These are phyloP conservation scores for Furnarius figulus DNA, from an alignment of 2,113 vertebrate species.

Conservation along the genomic window DNA sequence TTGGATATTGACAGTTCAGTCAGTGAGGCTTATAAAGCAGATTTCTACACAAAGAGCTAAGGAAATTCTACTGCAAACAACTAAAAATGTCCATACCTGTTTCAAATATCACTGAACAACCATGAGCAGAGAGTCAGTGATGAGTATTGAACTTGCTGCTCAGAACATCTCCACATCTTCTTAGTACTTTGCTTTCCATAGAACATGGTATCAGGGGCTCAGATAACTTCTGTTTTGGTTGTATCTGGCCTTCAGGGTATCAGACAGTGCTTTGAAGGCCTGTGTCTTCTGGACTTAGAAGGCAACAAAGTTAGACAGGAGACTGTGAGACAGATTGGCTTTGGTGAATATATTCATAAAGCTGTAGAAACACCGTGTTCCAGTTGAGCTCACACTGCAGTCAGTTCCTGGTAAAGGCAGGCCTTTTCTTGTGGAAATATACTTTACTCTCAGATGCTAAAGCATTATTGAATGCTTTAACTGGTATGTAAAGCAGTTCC, in stretches of 20 bases:
- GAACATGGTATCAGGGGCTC: neutral
- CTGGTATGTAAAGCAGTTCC: neutral
- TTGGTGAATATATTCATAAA: neutral
- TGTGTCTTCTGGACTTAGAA: neutral
- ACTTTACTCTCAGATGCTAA: neutral
- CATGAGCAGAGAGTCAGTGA: neutral
- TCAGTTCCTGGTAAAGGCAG: neutral
- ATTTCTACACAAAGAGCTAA: neutral
- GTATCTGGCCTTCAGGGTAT: neutral
- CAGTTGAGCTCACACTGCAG: neutral
- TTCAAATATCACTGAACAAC: neutral
- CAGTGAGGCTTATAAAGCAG: neutral
- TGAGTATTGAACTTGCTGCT: neutral
- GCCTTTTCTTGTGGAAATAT: neutral
- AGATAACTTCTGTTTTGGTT: neutral
- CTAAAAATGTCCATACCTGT: accelerated
- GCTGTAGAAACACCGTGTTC: neutral
- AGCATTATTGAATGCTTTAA: neutral
- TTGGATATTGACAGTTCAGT: neutral
- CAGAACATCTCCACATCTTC: accelerated
- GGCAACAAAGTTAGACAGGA: neutral
- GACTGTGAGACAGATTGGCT: neutral
- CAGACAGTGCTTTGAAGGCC: neutral
- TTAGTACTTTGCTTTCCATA: neutral
- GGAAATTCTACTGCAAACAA: neutral